Evolutionary conservation across 2,797 vertebrate genomes (phyloP).

Genomic region (Manis javanica): DNA sequence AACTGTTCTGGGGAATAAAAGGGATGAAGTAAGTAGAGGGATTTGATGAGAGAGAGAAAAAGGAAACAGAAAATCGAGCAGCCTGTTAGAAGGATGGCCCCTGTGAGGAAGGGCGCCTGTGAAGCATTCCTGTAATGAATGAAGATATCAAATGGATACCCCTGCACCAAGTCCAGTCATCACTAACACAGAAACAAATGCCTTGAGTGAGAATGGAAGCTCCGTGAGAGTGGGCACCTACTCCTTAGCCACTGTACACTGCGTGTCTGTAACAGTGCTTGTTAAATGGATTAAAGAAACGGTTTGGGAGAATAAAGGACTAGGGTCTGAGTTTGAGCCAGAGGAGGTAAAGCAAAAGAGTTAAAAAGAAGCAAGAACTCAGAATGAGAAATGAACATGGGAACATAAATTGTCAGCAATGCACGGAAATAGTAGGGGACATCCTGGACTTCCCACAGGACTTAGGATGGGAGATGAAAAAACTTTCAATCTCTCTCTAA

Average conservation of each 20-base stretch:
- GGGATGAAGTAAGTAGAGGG: background rate
- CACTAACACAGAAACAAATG: background rate
- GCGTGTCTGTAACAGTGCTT: background rate
- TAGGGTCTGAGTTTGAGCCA: background rate
- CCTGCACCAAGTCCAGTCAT: background rate
- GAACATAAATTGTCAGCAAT: background rate
- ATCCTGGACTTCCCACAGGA: background rate
- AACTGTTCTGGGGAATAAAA: background rate
- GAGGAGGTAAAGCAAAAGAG: background rate
- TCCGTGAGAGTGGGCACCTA: background rate
- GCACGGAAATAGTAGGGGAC: background rate
- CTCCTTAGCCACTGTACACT: background rate
- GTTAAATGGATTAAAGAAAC: background rate
- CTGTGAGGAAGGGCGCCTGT: background rate
- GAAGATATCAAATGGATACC: background rate
- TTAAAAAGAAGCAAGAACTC: background rate
- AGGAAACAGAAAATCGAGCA: background rate
- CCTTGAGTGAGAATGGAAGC: background rate
- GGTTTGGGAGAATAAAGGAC: background rate
- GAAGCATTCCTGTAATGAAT: background rate
- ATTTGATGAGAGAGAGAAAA: background rate
- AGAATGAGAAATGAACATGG: background rate
- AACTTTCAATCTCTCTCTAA: background rate
- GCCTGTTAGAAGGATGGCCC: background rate
- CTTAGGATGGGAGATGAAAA: background rate